A percentile compares a stretch with the other conserved stretches of the same genome.
Evolutionary conservation across 2,797 vertebrate genomes (phyloP).

Genomic region (Hylomyscus alleni): DNA sequence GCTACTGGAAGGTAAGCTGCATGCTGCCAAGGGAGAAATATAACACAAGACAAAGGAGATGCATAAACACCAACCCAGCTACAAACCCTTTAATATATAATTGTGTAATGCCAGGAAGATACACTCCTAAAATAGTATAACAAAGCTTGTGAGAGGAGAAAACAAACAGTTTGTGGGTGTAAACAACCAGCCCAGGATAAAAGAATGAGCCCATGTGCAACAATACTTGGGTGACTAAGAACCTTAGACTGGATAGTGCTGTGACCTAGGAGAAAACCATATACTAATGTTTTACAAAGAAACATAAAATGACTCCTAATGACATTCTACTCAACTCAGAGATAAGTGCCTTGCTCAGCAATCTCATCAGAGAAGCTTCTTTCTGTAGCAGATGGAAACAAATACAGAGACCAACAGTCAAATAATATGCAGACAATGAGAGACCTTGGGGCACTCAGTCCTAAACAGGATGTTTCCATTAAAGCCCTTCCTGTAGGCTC

Average conservation of each 20-base stretch:
- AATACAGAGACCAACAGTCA: too few relatives aligned
- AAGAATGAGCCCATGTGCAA: neutral
- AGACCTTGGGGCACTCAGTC: neutral
- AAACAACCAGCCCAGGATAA: too few relatives aligned
- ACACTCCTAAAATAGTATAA: neutral
- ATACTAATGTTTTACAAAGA: neutral
- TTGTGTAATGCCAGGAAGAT: neutral
- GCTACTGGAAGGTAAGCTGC: neutral
- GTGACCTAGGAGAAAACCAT: neutral
- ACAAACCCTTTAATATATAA: neutral
- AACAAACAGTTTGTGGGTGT: too few relatives aligned
- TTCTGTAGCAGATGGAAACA: neutral
- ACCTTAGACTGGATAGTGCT: neutral
- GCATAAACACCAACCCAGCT: neutral
- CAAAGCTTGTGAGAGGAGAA: neutral
- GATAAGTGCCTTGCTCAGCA: neutral
- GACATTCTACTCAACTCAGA: neutral
- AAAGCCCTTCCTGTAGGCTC: neutral
- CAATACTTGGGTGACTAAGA: neutral
- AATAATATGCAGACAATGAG: too few relatives aligned
- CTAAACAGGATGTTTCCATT: neutral
- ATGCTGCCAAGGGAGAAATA: neutral
- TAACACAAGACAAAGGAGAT: neutral
- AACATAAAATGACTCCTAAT: neutral
- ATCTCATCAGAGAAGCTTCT: neutral